Percentiles rank a stretch among this genome's conserved stretches.
These are phyloP conservation scores for Sebastes glaucus DNA, from an alignment of 2,797 vertebrate genomes.

Conservation along the genomic window DNA sequence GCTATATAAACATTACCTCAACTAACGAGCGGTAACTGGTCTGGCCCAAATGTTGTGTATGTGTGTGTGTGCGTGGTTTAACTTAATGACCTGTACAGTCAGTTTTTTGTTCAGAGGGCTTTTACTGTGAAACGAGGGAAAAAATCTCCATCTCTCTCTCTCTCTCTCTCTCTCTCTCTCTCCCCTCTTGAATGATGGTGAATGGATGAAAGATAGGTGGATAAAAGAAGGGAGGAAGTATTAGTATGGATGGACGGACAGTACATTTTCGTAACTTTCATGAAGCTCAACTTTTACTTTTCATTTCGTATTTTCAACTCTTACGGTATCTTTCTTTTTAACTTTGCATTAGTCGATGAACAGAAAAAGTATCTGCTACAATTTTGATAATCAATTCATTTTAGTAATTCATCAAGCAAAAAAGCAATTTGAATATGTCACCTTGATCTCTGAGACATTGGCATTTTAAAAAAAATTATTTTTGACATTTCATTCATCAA, in stretches of 20 bases:
- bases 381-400: neutral
- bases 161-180: neutral
- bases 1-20: slow-evolving; percentile 89
- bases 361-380: neutral
- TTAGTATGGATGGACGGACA: neutral
- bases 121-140: slow-evolving; percentile 47
- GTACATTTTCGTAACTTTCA: neutral
- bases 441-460: too few species aligned
- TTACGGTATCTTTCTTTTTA: neutral
- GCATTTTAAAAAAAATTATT: fast-evolving
- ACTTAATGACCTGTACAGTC: slow-evolving; percentile 75
- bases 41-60: slow-evolving; percentile 57
- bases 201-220: neutral
- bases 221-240: neutral
- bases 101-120: slow-evolving; percentile 63
- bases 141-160: neutral
- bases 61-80: slow-evolving; percentile 52
- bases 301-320: neutral
- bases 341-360: neutral
- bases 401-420: neutral
- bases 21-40: slow-evolving; percentile 83
- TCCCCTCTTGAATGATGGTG: neutral
- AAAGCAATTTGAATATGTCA: too few species aligned
- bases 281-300: neutral
- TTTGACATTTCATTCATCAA: too few species aligned